phyloP scores from a whole-genome alignment of 1,140 invertebrate species.

The Lepidurus couesii region DNA sequence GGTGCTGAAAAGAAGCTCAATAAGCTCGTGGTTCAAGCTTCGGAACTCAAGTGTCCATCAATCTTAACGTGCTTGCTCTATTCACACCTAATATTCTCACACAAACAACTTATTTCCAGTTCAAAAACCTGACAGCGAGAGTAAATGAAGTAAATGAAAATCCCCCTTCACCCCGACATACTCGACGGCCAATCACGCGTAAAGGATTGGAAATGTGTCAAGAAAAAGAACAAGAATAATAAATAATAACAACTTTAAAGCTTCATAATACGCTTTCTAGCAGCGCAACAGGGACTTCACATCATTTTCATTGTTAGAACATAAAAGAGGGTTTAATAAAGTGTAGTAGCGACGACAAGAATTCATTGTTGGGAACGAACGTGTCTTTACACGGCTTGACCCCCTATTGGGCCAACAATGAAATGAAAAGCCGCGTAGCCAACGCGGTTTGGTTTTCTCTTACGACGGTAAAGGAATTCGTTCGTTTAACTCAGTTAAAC shows the following conservation, averaged over 20 bases:
- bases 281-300: too few species aligned
- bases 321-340: not conserved
- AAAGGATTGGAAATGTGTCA: not conserved
- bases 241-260: not conserved
- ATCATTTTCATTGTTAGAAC: not conserved
- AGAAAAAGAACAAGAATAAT: not conserved
- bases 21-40: not conserved
- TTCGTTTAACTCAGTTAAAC: not conserved
- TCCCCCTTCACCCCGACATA: not conserved
- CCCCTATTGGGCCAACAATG: not conserved
- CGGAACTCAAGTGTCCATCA: not conserved
- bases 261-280: not conserved
- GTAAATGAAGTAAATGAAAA: not conserved
- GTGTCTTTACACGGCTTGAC: not conserved
- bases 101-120: not conserved
- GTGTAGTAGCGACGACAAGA: not conserved
- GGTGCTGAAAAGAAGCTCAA: not conserved
- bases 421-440: not conserved
- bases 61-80: not conserved
- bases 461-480: not conserved
- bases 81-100: slow-evolving; percentile 19
- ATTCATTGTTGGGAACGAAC: not conserved
- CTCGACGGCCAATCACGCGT: not conserved
- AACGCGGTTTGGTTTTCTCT: not conserved
- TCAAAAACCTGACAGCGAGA: not conserved